phyloP scores from a whole-genome alignment of 2,113 vertebrate species.

The Oxyura jamaicensis region DNA sequence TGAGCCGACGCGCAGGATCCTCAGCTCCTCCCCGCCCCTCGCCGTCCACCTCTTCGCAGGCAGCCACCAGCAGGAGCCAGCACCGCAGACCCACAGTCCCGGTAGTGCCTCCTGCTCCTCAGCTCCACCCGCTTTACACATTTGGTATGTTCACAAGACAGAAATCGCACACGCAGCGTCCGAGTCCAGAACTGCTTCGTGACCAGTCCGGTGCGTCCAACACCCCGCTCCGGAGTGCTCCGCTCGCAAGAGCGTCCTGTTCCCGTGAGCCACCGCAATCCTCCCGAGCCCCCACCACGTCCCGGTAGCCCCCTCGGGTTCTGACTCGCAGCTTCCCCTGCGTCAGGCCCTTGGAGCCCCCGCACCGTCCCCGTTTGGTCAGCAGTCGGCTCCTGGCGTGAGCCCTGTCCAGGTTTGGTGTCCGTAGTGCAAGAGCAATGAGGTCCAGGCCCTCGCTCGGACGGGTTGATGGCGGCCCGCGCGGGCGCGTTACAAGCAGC shows the following conservation, averaged over 20 bases:
- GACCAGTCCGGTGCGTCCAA: background rate
- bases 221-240: background rate
- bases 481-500: background rate
- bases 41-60: background rate
- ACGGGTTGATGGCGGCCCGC: background rate
- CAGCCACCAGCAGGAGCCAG: background rate
- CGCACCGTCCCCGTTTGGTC: background rate
- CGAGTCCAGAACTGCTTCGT: background rate
- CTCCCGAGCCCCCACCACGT: background rate
- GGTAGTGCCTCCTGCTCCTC: background rate
- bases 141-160: background rate
- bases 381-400: conserved; percentile 6
- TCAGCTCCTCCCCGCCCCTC: background rate
- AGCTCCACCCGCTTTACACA: background rate
- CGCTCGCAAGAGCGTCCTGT: background rate
- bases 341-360: background rate
- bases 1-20: background rate
- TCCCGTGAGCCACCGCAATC: background rate
- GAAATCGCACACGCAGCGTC: background rate
- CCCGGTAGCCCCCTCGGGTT: background rate
- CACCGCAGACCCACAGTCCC: rapidly evolving
- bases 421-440: background rate
- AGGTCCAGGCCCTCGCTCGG: background rate
- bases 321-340: background rate
- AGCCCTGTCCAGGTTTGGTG: background rate